Evolutionary conservation across 2,113 vertebrate species (phyloP), one percentile per base, ranked within the genome.

Genomic region (Antechinus flavipes): DNA sequence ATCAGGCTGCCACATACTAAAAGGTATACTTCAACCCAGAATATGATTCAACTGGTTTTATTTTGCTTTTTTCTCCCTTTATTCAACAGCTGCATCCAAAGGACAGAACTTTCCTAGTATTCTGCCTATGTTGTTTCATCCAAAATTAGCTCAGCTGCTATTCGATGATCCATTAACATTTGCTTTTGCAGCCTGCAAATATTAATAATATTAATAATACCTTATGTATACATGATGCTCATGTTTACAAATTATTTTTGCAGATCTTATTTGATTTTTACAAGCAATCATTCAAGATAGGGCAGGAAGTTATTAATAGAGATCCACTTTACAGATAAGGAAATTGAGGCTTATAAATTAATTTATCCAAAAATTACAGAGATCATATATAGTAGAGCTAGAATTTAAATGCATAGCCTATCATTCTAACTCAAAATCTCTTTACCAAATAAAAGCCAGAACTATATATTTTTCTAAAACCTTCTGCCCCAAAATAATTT

Each of bases 281-380:
- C 6, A 84, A 84, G 19, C 5, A 22, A 22, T 42, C 6, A 12
- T 19, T 42, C 5, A 5, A 5, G 14, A n/a, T 42, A 2, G 0
- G 35, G 22, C 68, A 84, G 68, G 7, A 42, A 19, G 0, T 14
- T n/a, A 84, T 84, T n/a, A 68, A 35, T 12, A 68, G 27, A 68
- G 27, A 68, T 68, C 11, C 10, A 84, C 68, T n/a, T 42, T 84
- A 84, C 1, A 84, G 68, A 84, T 42, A 84, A 84, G 26, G 6
- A 84, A 84, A 84, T 19, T 84, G 35, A 84, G 14, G 6, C 19
- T 22, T 35, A n/a, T 14, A 76, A 35, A 84, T 35, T 8, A 42
- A 76, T 76, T 42, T n/a, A 84, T 23, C n/a, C 9, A 84, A 27
- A n/a, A 84, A 2, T 84, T 22, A 84, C 19, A 84, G 6, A 42